A percentile compares a stretch with the other conserved stretches of the same genome.
phyloP scores from a whole-genome alignment of 2,113 vertebrate species.

The Gymnocephalus cernua region DNA sequence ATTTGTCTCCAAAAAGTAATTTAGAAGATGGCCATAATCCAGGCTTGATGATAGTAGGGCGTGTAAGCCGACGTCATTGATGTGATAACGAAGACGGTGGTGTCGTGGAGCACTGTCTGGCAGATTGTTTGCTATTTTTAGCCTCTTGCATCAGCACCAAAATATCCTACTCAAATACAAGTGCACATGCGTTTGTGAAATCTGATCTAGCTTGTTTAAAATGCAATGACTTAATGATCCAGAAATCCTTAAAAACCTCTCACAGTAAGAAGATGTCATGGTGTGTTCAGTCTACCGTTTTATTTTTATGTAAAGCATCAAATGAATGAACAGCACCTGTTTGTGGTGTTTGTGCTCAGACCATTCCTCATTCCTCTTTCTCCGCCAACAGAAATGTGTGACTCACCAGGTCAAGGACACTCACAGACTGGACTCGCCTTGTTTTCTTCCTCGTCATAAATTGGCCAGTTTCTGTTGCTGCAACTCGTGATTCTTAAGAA shows the following conservation, averaged over 20 bases:
- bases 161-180: constrained; percentile 37
- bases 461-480: neutral
- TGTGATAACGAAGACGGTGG: constrained; percentile 65
- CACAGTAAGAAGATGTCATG: neutral
- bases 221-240: neutral
- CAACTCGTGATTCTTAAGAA: neutral
- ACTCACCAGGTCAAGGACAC: constrained; percentile 20
- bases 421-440: neutral
- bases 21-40: constrained; percentile 84
- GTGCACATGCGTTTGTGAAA: neutral
- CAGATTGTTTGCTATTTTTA: constrained; percentile 73
- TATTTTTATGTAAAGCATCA: neutral
- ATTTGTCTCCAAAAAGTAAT: constrained; percentile 86
- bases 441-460: constrained; percentile 5
- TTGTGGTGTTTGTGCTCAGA: neutral
- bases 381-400: constrained; percentile 1
- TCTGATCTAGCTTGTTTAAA: constrained; percentile 15
- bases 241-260: neutral
- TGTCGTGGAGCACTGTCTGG: constrained; percentile 22
- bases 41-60: constrained; percentile 69
- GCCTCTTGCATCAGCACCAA: constrained; percentile 44
- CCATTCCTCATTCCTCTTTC: constrained; percentile 28
- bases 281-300: neutral
- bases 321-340: neutral
- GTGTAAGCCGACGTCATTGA: constrained; percentile 65